Percentiles rank a stretch among this genome's conserved stretches.
These are phyloP conservation scores for Paramacrobiotus metropolitanus DNA, from an alignment of 1,140 invertebrate genomes.

Conservation along the genomic window DNA sequence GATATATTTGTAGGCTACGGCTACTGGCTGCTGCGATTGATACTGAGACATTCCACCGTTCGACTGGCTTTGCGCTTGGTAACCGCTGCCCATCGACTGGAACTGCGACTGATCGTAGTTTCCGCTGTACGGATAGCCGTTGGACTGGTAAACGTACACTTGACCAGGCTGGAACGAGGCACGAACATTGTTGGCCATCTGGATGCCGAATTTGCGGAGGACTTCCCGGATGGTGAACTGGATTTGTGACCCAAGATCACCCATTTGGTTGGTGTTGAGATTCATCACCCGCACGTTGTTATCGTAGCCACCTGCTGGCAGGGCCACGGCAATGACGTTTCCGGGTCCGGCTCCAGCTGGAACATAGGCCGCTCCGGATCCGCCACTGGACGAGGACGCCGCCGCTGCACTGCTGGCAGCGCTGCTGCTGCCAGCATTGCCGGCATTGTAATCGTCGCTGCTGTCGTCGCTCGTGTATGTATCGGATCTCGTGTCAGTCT, in stretches of 20 bases:
- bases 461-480: too few species aligned
- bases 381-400: not conserved
- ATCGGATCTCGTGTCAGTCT: too few species aligned
- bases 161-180: not conserved
- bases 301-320: too few species aligned
- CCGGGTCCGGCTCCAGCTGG: not conserved
- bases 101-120: not conserved
- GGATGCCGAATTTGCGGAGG: conserved; percentile 2
- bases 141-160: not conserved
- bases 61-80: not conserved
- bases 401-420: not conserved
- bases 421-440: not conserved
- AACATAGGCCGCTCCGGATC: not conserved
- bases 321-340: too few species aligned
- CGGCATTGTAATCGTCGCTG: not conserved
- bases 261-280: not conserved
- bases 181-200: not conserved
- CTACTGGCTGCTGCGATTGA: not conserved
- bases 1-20: not conserved
- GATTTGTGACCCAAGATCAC: not conserved
- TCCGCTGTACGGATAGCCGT: not conserved
- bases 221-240: not conserved
- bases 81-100: not conserved
- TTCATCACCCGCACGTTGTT: not conserved
- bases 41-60: not conserved